phyloP scores from a whole-genome alignment of 2,797 vertebrate species.

The Chaetodon trifasciatus region DNA sequence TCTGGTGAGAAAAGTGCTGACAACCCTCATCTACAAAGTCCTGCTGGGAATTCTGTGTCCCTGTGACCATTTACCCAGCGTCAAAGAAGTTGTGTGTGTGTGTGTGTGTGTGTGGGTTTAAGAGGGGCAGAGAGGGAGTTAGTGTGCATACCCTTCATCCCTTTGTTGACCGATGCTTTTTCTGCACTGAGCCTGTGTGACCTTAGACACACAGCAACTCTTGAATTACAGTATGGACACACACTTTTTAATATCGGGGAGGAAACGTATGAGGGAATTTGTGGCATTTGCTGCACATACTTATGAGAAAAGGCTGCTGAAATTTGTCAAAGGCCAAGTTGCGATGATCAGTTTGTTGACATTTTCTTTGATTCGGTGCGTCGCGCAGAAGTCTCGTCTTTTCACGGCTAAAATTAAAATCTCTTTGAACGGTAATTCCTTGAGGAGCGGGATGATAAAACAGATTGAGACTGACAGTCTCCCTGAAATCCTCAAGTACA shows the following conservation, averaged over 20 bases:
- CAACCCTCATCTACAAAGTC: conserved; percentile 72
- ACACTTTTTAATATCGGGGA: conserved; percentile 8
- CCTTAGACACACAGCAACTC: conserved; percentile 34
- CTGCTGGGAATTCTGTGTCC: conserved; percentile 73
- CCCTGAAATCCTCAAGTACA: conserved; percentile 22
- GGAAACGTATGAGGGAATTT: conserved; percentile 2
- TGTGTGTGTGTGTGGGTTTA: conserved; percentile 40
- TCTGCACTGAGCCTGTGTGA: conserved; percentile 36
- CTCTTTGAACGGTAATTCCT: conserved; percentile 16
- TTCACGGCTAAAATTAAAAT: conserved; percentile 31
- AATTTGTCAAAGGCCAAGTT: conserved; percentile 16
- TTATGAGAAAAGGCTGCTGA: neutral
- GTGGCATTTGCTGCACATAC: neutral
- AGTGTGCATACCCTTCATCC: conserved; percentile 50
- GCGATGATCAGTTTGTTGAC: conserved; percentile 20
- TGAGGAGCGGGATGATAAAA: conserved; percentile 27
- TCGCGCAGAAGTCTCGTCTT: neutral
- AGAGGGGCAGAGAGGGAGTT: conserved; percentile 26
- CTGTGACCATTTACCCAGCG: conserved; percentile 67
- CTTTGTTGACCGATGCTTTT: conserved; percentile 60
- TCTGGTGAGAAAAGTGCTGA: conserved; percentile 80
- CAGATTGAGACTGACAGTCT: conserved; percentile 28
- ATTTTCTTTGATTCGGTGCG: conserved; percentile 24
- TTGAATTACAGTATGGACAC: conserved; percentile 28
- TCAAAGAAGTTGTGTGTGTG: conserved; percentile 37